Evolutionary conservation across 2,888 invertebrate genomes (phyloP), one percentile per base, ranked within the genome.

Genomic region (Acanthosepion pharaonis): DNA sequence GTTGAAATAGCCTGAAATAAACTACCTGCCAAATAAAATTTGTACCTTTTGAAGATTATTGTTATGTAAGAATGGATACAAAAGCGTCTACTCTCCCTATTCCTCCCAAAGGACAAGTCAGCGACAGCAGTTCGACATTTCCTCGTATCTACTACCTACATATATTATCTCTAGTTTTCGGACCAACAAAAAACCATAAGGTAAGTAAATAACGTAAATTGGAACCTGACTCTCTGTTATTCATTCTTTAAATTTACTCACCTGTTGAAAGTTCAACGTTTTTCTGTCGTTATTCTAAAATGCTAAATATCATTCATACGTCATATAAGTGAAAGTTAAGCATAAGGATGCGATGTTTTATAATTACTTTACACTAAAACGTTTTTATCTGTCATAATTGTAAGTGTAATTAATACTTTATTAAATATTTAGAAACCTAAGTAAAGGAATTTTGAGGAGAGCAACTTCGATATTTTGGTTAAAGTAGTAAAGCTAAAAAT

Each of bases 101-200:
- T 78, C 78, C n/a, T 78, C 78, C 11, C 78, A 33, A 78, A 78
- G n/a, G 78, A 78, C 78, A 78, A 78, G n/a, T 78, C 33, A 78
- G 78, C 78, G 78, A 78, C 78, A 78, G n/a, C 78, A 78, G 78
- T 78, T 78, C 78, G 78, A 78, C n/a, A 78, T 78, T 78, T 78
- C 78, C 78, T 78, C 78, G 78, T 78, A 78, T 78, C 78, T 78
- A 78, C 78, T 78, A 78, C 78, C 78, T 78, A 78, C 78, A 78
- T 78, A n/a, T 78, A 15, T n/a, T 78, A n/a, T n/a, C n/a, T 78
- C 28, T n/a, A n/a, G n/a, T 78, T 78, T 78, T 59, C 59, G 20
- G 78, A 78, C 78, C 78, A 78, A 78, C 78, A 78, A 78, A 64
- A 64, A 78, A 78, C 3, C n/a, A 78, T 78, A 78, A 15, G 78